These are phyloP conservation scores for Aurelia sp. DNA, from an alignment of 30 jellyfish, hydroid and myxozoan genomes.

Conservation along the genomic window DNA sequence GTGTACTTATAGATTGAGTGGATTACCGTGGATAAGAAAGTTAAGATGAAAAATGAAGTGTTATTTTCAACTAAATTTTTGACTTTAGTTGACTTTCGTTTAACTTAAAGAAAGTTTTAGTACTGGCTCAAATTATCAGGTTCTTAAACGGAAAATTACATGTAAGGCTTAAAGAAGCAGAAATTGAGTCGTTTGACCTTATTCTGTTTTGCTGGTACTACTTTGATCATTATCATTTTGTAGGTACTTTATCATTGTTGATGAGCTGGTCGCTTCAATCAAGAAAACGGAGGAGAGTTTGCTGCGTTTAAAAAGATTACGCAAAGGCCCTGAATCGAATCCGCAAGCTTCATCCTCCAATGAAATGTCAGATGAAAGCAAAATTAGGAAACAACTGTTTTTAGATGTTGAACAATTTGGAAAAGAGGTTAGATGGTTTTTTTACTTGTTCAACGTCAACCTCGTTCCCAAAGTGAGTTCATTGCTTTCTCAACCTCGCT, in stretches of 20 bases:
- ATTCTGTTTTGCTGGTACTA: too few relatives aligned
- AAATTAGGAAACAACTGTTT: slow-evolving; percentile 85
- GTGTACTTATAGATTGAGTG: too few relatives aligned
- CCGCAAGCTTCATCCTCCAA: slow-evolving; percentile 34
- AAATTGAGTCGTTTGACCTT: too few relatives aligned
- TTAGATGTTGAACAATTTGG: slow-evolving; percentile 89
- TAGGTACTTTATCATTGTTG: slow-evolving; percentile 75
- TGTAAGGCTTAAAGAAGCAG: too few relatives aligned
- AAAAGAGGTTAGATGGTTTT: slow-evolving; percentile 59
- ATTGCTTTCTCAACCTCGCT: neutral
- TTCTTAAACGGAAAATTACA: too few relatives aligned
- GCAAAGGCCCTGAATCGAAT: slow-evolving; percentile 78
- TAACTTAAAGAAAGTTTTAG: too few relatives aligned
- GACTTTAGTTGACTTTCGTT: too few relatives aligned
- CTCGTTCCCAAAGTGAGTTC: neutral
- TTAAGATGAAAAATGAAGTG: too few relatives aligned
- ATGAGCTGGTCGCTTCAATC: slow-evolving; percentile 90
- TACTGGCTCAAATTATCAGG: too few relatives aligned
- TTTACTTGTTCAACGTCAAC: neutral
- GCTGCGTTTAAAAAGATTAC: slow-evolving; percentile 85
- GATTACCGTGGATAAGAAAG: too few relatives aligned
- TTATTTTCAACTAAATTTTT: too few relatives aligned
- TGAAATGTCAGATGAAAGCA: slow-evolving; percentile 87
- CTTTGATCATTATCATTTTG: neutral
- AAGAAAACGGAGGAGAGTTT: slow-evolving; percentile 98